These are phyloP conservation scores for Nomada fabriciana DNA, from an alignment of 2,888 invertebrate species.

Conservation along the genomic window DNA sequence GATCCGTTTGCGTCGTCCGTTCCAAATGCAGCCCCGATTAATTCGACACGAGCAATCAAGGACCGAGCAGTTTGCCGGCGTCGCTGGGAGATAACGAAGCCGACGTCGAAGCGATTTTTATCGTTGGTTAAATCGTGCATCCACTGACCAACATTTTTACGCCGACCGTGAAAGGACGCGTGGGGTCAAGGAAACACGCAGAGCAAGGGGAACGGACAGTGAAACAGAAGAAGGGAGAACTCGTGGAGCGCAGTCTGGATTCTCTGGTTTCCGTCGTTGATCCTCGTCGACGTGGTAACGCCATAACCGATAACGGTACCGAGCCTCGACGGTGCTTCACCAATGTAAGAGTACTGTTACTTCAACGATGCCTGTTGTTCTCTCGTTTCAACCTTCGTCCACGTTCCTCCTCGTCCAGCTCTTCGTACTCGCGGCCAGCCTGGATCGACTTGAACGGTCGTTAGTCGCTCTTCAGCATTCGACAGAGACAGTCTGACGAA, in stretches of 20 bases:
- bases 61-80: no score
- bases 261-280: conserved; percentile 52
- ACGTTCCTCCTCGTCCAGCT: conserved; percentile 13
- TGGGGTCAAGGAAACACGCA: conserved; percentile 28
- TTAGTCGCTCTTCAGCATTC: conserved; percentile 36
- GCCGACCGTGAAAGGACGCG: conserved; percentile 35
- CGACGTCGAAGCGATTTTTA: neutral
- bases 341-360: conserved; percentile 80
- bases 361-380: conserved; percentile 73
- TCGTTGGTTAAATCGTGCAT: conserved; percentile 6
- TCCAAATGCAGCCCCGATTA: no score
- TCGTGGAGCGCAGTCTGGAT: conserved; percentile 34
- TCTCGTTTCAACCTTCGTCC: conserved; percentile 38
- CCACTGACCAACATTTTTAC: conserved; percentile 56
- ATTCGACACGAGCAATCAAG: no score
- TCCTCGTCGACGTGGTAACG: conserved; percentile 60
- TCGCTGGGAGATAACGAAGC: neutral
- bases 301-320: conserved; percentile 78
- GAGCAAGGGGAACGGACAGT: neutral
- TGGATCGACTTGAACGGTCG: conserved; percentile 1
- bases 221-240: conserved; percentile 15
- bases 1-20: no score
- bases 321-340: conserved; percentile 73
- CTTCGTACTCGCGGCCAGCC: neutral
- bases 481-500: conserved; percentile 2